Evolutionary conservation across 2,888 invertebrate genomes (phyloP), one percentile per base, ranked within the genome.

Genomic region (Uropetala carovei): DNA sequence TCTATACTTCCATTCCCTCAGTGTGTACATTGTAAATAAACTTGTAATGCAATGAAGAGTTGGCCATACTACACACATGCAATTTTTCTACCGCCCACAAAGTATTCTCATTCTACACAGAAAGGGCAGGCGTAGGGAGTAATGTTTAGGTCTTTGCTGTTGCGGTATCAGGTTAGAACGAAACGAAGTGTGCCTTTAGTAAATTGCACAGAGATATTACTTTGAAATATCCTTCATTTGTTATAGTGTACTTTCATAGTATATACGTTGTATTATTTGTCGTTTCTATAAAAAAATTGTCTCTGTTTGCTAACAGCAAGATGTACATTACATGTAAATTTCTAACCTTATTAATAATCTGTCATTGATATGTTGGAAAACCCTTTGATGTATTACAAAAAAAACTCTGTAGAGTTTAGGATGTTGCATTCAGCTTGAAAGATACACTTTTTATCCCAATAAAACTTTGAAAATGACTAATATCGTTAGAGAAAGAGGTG

Each of bases 401-500:
- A 89, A 43, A 89, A n/a, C 89, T 89, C 89, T 89, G 89, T 89
- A 89, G 89, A 89, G 89, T 89, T 89, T 89, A 89, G 89, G 89
- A 89, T 89, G 89, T 89, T 89, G 89, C 89, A 89, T 89, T 89
- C 89, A 89, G 89, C 89, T 89, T 89, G 89, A 89, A 89, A 89
- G 89, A 89, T 89, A 89, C 89, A 89, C 59, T 89, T 89, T 89
- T 89, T 43, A 60, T 43, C 64, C 64, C 89, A 89, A 89, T 89
- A 64, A 89, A 89, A 64, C n/a, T 89, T 89, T 89, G 60, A 43
- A 64, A 30, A 89, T 68, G 64, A 68, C 18, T 64, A 89, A 89
- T 64, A 89, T 58, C 89, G 89, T 89, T 89, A 89, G 64, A 43
- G 56, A 64, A 89, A 89, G 89, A 89, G 60, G 89, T 89, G 89